phyloP scores from a whole-genome alignment of 2,797 vertebrate genomes.

The Loriculus beryllinus region DNA sequence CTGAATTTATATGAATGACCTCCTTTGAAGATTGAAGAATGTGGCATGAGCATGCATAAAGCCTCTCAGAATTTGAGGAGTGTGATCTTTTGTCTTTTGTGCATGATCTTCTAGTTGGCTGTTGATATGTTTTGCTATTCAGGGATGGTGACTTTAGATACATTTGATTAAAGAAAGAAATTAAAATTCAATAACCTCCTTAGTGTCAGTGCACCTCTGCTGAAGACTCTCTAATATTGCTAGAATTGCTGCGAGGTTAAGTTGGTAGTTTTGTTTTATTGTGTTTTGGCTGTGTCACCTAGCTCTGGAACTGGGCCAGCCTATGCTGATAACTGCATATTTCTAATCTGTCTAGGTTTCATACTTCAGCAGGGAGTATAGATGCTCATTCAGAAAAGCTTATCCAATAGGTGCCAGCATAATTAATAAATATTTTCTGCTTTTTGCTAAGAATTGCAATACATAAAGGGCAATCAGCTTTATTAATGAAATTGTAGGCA shows the following conservation, averaged over 20 bases:
- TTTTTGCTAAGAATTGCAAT: not conserved
- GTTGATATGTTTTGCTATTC: conserved; percentile 39
- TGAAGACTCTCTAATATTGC: not conserved
- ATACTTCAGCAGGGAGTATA: not conserved
- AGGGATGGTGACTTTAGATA: not conserved
- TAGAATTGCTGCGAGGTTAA: conserved; percentile 2
- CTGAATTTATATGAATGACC: conserved; percentile 82
- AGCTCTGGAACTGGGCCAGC: not conserved
- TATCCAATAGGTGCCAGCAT: not conserved
- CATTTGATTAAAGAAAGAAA: conserved; percentile 37
- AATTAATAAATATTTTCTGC: conserved; percentile 37
- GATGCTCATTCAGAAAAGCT: conserved; percentile 18
- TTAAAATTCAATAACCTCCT: conserved; percentile 19
- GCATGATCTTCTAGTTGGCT: conserved; percentile 43
- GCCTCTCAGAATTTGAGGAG: conserved; percentile 46
- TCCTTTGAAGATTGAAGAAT: conserved; percentile 79
- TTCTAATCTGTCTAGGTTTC: not conserved
- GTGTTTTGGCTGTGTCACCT: conserved; percentile 10
- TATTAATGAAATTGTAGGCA: not conserved
- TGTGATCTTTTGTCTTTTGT: conserved; percentile 65
- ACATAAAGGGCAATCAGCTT: not conserved
- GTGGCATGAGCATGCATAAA: conserved; percentile 63
- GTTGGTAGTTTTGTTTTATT: conserved; percentile 6
- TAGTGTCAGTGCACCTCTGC: not conserved
- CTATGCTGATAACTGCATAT: not conserved